phyloP scores from a whole-genome alignment of 2,797 vertebrate species.

The Momotus momota region DNA sequence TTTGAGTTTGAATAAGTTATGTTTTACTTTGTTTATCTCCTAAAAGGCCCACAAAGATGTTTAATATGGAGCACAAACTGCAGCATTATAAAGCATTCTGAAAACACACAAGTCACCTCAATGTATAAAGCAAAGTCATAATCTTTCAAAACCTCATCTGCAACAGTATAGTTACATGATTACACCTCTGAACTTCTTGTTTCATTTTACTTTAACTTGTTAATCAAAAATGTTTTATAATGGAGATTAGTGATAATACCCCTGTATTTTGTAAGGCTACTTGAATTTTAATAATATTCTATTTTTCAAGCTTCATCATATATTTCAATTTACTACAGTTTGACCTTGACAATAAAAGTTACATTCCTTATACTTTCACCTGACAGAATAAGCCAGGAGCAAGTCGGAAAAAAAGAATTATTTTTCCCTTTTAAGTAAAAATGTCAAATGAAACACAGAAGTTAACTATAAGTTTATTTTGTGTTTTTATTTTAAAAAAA shows the following conservation, averaged over 20 bases:
- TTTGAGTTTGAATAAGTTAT: not conserved
- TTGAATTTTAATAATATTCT: not conserved
- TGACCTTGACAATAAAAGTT: not conserved
- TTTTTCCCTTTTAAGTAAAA: not conserved
- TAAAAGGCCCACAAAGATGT: not conserved
- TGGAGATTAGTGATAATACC: not conserved
- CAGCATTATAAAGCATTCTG: not conserved
- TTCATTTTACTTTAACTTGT: slow-evolving; percentile 1
- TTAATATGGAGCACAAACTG: not conserved
- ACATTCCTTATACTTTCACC: not conserved
- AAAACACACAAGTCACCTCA: not conserved
- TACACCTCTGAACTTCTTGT: not conserved
- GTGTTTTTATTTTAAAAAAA: too few relatives aligned
- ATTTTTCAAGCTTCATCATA: not conserved
- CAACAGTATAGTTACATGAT: not conserved
- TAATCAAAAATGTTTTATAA: slow-evolving; percentile 11
- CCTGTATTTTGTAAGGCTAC: not conserved
- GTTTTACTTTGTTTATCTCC: not conserved
- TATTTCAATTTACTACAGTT: not conserved
- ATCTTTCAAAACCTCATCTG: not conserved
- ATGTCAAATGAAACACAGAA: fast-evolving
- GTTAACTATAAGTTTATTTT: not conserved
- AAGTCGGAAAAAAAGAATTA: not conserved
- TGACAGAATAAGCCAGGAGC: too few relatives aligned
- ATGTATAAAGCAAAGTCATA: not conserved